Conservation (phyloP, 2,888 invertebrate genomes). For the Polylopha cassiicola region DNA sequence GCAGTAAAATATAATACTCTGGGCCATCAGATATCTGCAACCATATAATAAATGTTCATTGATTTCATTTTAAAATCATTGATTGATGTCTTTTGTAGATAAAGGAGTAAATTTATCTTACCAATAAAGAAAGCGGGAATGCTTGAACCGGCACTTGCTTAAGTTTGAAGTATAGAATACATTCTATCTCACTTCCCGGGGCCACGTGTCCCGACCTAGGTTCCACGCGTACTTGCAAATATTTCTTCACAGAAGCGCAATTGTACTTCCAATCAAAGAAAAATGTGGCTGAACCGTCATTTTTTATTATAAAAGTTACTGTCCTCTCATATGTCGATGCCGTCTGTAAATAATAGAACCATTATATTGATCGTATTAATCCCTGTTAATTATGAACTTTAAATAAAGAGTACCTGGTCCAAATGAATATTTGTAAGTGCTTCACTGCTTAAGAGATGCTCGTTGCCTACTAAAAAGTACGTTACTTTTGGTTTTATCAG, state of each 20-base stretch:
- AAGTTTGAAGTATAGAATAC: constrained; percentile 52
- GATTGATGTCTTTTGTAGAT: too few species aligned
- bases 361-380: neutral
- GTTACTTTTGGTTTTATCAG: constrained; percentile 70
- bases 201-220: constrained; percentile 56
- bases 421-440: constrained; percentile 62
- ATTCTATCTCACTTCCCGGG: constrained; percentile 51
- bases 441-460: constrained; percentile 53
- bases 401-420: constrained; percentile 49
- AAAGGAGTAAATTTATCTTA: constrained; percentile 32
- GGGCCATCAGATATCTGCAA: constrained; percentile 82
- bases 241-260: constrained; percentile 51
- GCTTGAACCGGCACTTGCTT: constrained; percentile 59
- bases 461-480: constrained; percentile 61
- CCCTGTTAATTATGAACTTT: neutral
- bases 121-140: constrained; percentile 55
- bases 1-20: constrained; percentile 75
- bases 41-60: too few species aligned
- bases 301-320: constrained; percentile 57
- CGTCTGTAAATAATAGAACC: constrained; percentile 39
- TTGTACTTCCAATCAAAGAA: constrained; percentile 62
- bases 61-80: too few species aligned
- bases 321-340: constrained; percentile 64
- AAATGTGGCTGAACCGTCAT: constrained; percentile 66
- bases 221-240: constrained; percentile 52